Conservation (phyloP, 2,797 vertebrate genomes). For the Odontamblyopus rebecca region DNA sequence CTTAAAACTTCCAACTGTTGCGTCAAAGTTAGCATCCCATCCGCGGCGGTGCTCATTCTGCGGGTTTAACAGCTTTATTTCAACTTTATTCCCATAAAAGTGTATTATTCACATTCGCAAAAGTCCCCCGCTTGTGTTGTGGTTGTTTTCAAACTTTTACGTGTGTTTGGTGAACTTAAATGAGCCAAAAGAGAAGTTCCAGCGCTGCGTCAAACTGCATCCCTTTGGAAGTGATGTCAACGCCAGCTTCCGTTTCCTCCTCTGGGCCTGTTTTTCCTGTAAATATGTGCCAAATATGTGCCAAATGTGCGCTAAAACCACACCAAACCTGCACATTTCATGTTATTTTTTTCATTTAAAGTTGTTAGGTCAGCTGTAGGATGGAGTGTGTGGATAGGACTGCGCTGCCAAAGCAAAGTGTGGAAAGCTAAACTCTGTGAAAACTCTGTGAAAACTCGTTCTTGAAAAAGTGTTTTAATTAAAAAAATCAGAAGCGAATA, state of each 20-base stretch:
- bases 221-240: slow-evolving; percentile 4
- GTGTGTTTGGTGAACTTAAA: neutral
- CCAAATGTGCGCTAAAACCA: neutral
- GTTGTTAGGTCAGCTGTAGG: no score
- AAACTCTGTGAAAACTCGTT: neutral
- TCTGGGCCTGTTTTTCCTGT: neutral
- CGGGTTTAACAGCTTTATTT: neutral
- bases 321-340: no score
- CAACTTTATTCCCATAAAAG: neutral
- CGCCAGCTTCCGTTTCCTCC: slow-evolving; percentile 6
- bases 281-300: no score
- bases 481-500: neutral
- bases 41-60: neutral
- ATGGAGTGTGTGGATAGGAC: no score
- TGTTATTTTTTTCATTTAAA: no score
- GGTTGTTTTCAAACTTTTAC: no score
- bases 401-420: no score
- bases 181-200: neutral
- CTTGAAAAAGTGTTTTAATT: neutral
- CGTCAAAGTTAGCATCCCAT: slow-evolving; percentile 10
- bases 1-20: slow-evolving; percentile 2
- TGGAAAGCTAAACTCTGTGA: no score
- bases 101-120: no score
- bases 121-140: neutral
- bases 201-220: slow-evolving; percentile 8